phyloP scores from a whole-genome alignment of 2,888 invertebrate genomes.

The Drosophila gaucha region DNA sequence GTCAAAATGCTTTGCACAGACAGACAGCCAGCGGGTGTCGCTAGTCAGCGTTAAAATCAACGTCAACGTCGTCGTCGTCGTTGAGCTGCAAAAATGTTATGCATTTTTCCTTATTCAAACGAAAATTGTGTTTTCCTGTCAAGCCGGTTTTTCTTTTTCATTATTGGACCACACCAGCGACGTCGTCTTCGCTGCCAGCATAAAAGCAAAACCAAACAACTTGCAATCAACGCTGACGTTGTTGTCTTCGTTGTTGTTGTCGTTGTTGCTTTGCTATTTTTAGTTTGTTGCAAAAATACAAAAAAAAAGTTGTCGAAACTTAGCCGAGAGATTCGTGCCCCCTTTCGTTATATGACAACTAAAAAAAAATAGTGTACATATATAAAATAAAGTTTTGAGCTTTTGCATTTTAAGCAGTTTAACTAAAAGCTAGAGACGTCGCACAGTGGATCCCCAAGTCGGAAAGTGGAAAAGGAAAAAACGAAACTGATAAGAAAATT shows the following conservation, averaged over 20 bases:
- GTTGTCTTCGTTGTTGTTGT: conserved; percentile 32
- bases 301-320: conserved; percentile 58
- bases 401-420: conserved; percentile 54
- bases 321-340: conserved; percentile 49
- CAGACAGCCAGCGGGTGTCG: conserved; percentile 7
- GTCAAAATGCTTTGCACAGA: neutral
- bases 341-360: conserved; percentile 61
- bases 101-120: conserved; percentile 74
- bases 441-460: too few species aligned
- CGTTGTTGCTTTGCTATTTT: conserved; percentile 61
- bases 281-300: conserved; percentile 54
- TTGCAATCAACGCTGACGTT: conserved; percentile 64
- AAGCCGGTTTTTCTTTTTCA: conserved; percentile 73
- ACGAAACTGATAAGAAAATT: too few species aligned
- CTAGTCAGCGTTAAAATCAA: neutral
- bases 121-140: conserved; percentile 76
- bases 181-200: conserved; percentile 34
- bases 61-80: neutral
- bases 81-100: conserved; percentile 52
- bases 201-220: conserved; percentile 68
- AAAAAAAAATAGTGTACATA: conserved; percentile 11
- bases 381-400: conserved; percentile 25
- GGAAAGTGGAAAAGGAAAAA: too few species aligned
- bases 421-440: conserved; percentile 2
- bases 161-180: conserved; percentile 71